phyloP scores from a whole-genome alignment of 2,888 invertebrate species.

The Drosophila prolongata region DNA sequence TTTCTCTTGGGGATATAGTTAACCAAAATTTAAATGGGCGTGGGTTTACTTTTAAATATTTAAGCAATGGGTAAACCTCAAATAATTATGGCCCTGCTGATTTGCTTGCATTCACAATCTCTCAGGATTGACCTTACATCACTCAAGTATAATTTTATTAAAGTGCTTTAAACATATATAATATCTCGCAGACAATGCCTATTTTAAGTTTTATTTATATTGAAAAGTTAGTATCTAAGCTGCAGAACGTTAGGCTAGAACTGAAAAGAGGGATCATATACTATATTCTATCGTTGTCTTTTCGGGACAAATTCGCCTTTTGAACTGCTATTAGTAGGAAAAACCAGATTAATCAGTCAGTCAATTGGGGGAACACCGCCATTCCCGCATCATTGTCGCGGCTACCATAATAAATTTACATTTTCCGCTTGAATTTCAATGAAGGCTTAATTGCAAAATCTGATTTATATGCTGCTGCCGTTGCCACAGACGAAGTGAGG shows the following conservation, averaged over 20 bases:
- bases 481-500: constrained; percentile 12
- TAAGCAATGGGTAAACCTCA: background rate
- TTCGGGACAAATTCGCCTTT: constrained; percentile 1
- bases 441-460: constrained; percentile 69
- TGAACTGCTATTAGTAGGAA: constrained; percentile 1
- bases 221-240: too few relatives aligned
- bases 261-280: too few relatives aligned
- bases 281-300: background rate
- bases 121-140: background rate
- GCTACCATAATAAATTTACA: constrained; percentile 52
- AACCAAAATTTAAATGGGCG: background rate
- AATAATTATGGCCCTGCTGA: background rate
- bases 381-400: constrained; percentile 2
- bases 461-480: constrained; percentile 56
- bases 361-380: background rate
- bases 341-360: constrained; percentile 7
- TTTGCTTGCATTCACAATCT: too few relatives aligned
- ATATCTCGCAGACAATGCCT: too few relatives aligned
- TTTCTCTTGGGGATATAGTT: background rate
- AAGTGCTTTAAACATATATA: too few relatives aligned
- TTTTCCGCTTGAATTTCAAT: constrained; percentile 62
- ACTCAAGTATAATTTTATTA: background rate
- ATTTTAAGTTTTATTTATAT: too few relatives aligned
- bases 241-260: too few relatives aligned
- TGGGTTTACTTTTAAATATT: background rate